phyloP scores from a whole-genome alignment of 1,140 invertebrate genomes.

The Dermatophagoides farinae region DNA sequence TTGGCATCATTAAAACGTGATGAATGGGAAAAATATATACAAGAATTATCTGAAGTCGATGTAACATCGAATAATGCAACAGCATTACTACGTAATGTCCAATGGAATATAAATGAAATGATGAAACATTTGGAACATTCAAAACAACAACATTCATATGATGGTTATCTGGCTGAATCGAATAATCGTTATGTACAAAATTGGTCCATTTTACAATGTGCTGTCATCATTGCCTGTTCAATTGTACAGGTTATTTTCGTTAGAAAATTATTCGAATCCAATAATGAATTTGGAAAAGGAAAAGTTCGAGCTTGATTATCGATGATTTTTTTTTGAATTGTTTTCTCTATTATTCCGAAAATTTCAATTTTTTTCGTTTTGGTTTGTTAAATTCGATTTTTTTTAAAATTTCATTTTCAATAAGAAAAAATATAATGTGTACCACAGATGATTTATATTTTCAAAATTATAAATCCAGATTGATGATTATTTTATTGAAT shows the following conservation, averaged over 20 bases:
- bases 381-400: background rate
- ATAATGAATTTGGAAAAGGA: conserved; percentile 28
- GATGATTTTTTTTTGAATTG: conserved; percentile 9
- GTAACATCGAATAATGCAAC: conserved; percentile 77
- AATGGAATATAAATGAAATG: conserved; percentile 64
- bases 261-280: conserved; percentile 60
- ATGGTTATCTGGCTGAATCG: conserved; percentile 53
- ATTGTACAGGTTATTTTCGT: conserved; percentile 67
- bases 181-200: conserved; percentile 53
- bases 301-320: conserved; percentile 27
- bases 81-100: conserved; percentile 43
- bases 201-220: conserved; percentile 65
- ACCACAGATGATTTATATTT: too few species aligned
- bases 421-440: too few species aligned
- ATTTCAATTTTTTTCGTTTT: background rate
- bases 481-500: too few species aligned
- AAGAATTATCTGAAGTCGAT: conserved; percentile 67
- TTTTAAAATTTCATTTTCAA: too few species aligned
- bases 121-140: conserved; percentile 56
- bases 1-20: conserved; percentile 76
- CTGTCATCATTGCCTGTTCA: conserved; percentile 53
- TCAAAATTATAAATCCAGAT: too few species aligned
- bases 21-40: conserved; percentile 73
- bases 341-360: background rate
- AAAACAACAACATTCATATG: conserved; percentile 49